phyloP scores from a whole-genome alignment of 2,797 vertebrate genomes.

The Leptoclinus maculatus region DNA sequence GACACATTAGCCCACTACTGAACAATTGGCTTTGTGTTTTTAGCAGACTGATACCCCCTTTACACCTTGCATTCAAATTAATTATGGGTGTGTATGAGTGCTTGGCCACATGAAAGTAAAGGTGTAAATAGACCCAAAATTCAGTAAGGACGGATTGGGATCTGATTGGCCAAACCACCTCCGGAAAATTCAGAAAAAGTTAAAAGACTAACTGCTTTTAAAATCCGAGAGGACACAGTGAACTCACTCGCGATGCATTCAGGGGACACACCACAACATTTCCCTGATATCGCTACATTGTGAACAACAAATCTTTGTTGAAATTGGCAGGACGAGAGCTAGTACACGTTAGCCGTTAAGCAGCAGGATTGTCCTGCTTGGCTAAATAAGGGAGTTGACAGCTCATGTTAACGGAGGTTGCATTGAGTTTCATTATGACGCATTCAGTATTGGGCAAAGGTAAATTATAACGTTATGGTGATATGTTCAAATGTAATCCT shows the following conservation, averaged over 20 bases:
- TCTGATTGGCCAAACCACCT: not conserved
- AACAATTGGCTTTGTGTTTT: not conserved
- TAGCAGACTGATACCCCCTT: not conserved
- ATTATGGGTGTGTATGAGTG: not conserved
- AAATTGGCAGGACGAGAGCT: no score
- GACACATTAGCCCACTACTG: conserved; percentile 2
- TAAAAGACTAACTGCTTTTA: no score
- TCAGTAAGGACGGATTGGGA: not conserved
- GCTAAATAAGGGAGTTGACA: no score
- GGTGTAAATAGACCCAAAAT: not conserved
- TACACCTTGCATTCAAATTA: not conserved
- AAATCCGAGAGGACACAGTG: no score
- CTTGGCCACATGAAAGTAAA: not conserved
- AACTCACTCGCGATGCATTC: not conserved
- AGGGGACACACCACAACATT: not conserved
- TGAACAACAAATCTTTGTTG: no score
- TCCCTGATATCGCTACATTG: no score
- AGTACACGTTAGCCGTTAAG: no score
- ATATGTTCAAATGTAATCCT: not conserved
- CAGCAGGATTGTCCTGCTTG: not conserved
- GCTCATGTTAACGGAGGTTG: not conserved
- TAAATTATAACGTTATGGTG: not conserved
- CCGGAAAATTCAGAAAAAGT: no score
- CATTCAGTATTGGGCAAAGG: not conserved
- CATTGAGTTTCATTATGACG: not conserved